phyloP scores from a whole-genome alignment of 2,888 invertebrate genomes.

The Cerastis rubricosa region DNA sequence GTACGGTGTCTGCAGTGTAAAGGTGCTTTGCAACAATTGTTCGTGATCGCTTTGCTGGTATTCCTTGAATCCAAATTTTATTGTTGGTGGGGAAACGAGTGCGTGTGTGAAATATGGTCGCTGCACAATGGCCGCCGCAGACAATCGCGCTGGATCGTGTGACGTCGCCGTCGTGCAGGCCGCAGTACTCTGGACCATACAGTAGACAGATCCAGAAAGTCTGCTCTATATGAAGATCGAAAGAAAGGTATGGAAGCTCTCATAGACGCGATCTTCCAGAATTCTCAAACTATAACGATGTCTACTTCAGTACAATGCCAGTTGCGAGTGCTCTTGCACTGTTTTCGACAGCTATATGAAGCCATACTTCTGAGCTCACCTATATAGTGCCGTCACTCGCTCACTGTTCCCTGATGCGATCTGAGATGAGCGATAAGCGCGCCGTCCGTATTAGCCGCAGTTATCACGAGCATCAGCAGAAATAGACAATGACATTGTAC shows the following conservation, averaged over 20 bases:
- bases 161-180: conserved; percentile 22
- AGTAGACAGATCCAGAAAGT: background rate
- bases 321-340: background rate
- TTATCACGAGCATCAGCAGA: conserved; percentile 52
- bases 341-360: background rate
- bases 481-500: conserved; percentile 38
- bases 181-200: background rate
- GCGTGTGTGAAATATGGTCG: conserved; percentile 41
- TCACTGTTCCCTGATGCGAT: conserved; percentile 43
- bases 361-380: conserved; percentile 5
- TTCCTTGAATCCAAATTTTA: conserved; percentile 61
- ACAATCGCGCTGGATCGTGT: conserved; percentile 49
- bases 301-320: background rate
- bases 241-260: background rate
- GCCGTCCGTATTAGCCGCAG: conserved; percentile 49
- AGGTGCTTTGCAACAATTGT: conserved; percentile 47
- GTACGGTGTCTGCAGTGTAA: conserved; percentile 1
- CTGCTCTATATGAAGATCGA: background rate
- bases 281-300: background rate
- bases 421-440: conserved; percentile 52
- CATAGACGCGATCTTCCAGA: background rate
- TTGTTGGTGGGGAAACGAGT: conserved; percentile 48
- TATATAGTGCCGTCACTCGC: conserved; percentile 1
- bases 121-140: conserved; percentile 49
- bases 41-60: conserved; percentile 38